Base-by-base conservation (phyloP, 1,140 invertebrate genomes). In the Arion vulgaris region DNA sequence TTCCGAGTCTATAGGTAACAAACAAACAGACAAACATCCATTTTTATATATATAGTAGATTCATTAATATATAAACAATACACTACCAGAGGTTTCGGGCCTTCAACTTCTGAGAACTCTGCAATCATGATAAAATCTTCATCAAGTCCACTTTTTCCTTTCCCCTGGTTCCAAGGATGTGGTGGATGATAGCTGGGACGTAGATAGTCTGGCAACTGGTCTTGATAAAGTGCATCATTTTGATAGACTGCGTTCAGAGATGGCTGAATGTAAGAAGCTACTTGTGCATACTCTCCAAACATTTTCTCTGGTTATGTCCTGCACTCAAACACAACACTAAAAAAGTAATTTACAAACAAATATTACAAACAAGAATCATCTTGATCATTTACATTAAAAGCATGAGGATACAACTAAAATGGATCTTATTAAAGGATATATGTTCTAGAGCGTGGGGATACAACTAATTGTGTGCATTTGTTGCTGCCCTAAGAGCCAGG, bases 41-140 rank as follows among this genome's bases (percentile, higher is more conserved):
- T n/a, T n/a, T n/a, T n/a, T n/a, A n/a, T n/a, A n/a, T n/a, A n/a
- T n/a, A n/a, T n/a, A n/a, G n/a, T n/a, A n/a, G n/a, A n/a, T n/a
- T n/a, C n/a, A 45, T 15, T 45, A 45, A 45, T 45, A 57, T 19
- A 57, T 15, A 57, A 49, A 57, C 53, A 57, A 57, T 57, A 41
- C 89, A 85, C 81, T 90, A 93, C 90, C 82, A 94, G 85, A 36
- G 93, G 93, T 87, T 92, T 91, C 9, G 93, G 93, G 49, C 93
- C 93, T 82, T 93, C 92, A 13, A 93, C 86, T 88, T 94, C 93
- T 17, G 93, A 94, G 87, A 93, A 93, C 85, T 94, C 93, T 76
- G 93, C 92, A 77, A 94, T 90, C 26, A 94, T 84, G 26, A 94
- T 91, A 79, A 94, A 93, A 84, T 94, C 93, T 39, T 92, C 76